phyloP scores from a whole-genome alignment of 2,888 invertebrate species.

The Cataglyphis altisquamis region DNA sequence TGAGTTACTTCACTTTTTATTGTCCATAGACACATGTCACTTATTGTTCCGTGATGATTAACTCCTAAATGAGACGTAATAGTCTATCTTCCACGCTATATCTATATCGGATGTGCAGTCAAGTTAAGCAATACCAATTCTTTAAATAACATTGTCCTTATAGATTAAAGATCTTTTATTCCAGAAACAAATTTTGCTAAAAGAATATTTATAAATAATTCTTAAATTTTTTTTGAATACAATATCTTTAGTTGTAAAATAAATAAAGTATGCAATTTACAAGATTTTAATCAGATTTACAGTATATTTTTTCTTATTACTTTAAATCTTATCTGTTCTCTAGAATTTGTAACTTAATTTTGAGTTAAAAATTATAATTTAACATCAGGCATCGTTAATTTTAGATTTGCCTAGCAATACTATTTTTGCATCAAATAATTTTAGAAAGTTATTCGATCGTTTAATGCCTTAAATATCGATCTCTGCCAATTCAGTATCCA shows the following conservation, averaged over 20 bases:
- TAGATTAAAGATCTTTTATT: not conserved
- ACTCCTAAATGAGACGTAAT: slow-evolving; percentile 28
- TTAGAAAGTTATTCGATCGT: slow-evolving; percentile 18
- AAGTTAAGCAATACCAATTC: not conserved
- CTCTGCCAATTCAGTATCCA: not conserved
- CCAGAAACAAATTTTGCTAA: not conserved
- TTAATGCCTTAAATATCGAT: not conserved
- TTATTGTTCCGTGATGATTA: slow-evolving; percentile 39
- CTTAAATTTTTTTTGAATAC: not conserved
- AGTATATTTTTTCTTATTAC: not conserved
- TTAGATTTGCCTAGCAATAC: not conserved
- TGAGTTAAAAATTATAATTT: not conserved
- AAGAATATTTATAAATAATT: not conserved
- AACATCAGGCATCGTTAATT: not conserved
- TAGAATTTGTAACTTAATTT: not conserved
- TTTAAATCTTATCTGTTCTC: not conserved
- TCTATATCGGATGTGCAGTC: not conserved
- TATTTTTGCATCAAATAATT: not conserved
- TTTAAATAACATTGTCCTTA: not conserved
- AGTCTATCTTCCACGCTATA: slow-evolving; percentile 10
- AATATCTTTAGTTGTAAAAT: not conserved
- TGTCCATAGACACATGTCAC: slow-evolving; percentile 22
- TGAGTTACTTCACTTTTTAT: slow-evolving; percentile 47
- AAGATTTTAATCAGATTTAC: not conserved
- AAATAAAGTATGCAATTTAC: not conserved